Evolutionary conservation across 2,113 vertebrate species (phyloP), one percentile per base, ranked within the genome.

Genomic region (Stercorarius parasiticus): DNA sequence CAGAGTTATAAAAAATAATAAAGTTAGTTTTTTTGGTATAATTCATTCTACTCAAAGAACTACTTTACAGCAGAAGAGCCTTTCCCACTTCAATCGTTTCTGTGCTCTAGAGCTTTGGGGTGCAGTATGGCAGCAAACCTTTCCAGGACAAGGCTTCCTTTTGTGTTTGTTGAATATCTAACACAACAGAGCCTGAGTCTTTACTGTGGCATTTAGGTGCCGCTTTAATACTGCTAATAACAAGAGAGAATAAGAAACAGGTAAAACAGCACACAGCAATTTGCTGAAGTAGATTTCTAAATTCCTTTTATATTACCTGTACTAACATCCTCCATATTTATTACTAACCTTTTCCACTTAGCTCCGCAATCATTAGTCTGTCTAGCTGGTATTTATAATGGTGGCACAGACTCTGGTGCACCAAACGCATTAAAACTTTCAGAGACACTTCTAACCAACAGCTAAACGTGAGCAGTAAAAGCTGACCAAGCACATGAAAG

Each of bases 401-500:
- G 71, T 88, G 84, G 81, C 61, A 82, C 34, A 81, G 80, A 84
- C 69, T 83, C 40, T 64, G 34, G 78, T 90, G 62, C 53, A 82
- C 66, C 78, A 73, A 85, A 72, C 0, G 0, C 66, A 73, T 85
- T 87, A 85, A 91, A 90, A 95, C 89, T 93, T 95, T 91, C 40
- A 67, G 78, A 89, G 83, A 61, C 81, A 73, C 83, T 90, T 94
- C 87, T 70, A 93, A 73, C 81, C 74, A 88, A 69, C 66, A 95
- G 58, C 53, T 80, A 89, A 95, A 93, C 0, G 4, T 90, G 47
- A 30, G 64, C 82, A 91, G 66, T 95, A 94, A 97, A 93, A 96
- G 84, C 84, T 97, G 95, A 96, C 94, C 97, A 95, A 95, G 91
- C 88, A 89, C 89, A 88, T 91, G 69, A 95, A 95, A 95, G 91